Conservation (phyloP, 2,888 invertebrate species). For the Trisateles emortualis region DNA sequence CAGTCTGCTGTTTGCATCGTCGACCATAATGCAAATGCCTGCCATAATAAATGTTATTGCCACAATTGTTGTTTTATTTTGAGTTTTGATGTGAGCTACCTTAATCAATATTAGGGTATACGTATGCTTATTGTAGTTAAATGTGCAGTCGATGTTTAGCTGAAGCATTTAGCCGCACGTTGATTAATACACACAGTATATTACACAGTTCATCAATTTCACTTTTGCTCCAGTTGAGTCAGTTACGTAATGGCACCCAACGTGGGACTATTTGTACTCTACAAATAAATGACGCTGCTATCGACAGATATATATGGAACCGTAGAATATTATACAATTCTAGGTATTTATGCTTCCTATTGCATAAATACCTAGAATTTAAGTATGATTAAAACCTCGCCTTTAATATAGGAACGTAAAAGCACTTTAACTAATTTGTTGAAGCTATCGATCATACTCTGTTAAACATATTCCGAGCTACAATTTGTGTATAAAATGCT, state of each 20-base stretch:
- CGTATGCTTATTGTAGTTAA: constrained; percentile 54
- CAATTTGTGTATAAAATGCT: too few species aligned
- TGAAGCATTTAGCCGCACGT: constrained; percentile 44
- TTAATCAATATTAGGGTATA: constrained; percentile 32
- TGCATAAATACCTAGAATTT: too few species aligned
- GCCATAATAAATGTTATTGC: constrained; percentile 79
- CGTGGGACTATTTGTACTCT: constrained; percentile 27
- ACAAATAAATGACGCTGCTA: constrained; percentile 8
- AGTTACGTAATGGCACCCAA: constrained; percentile 49
- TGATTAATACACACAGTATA: constrained; percentile 30
- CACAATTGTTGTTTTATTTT: constrained; percentile 82
- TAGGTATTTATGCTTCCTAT: not conserved
- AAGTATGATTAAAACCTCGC: too few species aligned
- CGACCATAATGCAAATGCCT: constrained; percentile 61
- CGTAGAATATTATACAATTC: not conserved
- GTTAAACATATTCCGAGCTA: too few species aligned
- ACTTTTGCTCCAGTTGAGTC: constrained; percentile 29
- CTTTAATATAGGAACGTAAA: not conserved
- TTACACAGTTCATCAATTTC: constrained; percentile 34
- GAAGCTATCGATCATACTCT: not conserved
- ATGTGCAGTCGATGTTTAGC: constrained; percentile 50
- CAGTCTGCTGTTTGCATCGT: constrained; percentile 63
- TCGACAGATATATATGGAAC: not conserved
- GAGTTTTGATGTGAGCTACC: constrained; percentile 61
- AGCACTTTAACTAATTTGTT: not conserved